These are phyloP conservation scores for Plutomurus gul DNA, from an alignment of 1,140 invertebrate species.

Conservation along the genomic window DNA sequence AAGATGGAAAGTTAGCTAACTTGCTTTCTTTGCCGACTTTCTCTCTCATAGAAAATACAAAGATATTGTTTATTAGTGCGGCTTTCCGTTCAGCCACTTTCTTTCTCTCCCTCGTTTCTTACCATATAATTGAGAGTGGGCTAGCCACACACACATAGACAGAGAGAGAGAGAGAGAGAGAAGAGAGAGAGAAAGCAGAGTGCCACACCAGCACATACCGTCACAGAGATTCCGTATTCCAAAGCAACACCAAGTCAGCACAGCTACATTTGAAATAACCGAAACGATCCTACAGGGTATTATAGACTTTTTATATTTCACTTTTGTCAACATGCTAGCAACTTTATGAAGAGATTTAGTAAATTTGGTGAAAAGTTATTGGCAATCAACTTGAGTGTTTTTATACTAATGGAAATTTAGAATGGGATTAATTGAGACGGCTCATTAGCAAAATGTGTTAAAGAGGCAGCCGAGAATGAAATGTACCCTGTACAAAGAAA, in stretches of 20 bases:
- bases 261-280: constrained; percentile 2
- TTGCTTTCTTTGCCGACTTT: constrained; percentile 4
- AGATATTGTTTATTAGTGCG: constrained; percentile 7
- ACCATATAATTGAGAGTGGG: not conserved
- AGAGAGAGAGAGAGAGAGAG: too few species aligned
- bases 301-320: not conserved
- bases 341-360: too few species aligned
- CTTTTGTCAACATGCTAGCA: too few species aligned
- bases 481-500: not conserved
- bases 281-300: not conserved
- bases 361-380: not conserved
- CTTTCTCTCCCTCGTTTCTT: not conserved
- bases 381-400: not conserved
- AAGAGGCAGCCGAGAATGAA: not conserved
- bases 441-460: not conserved
- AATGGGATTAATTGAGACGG: too few species aligned
- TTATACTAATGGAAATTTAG: not conserved
- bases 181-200: too few species aligned
- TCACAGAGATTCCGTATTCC: not conserved
- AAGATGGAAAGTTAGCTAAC: not conserved
- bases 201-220: not conserved
- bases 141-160: not conserved
- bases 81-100: not conserved
- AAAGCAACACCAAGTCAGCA: not conserved
- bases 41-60: constrained; percentile 1